phyloP scores from a whole-genome alignment of 37 sponge, comb jelly and placozoan species.

The Theonella swinhoei region DNA sequence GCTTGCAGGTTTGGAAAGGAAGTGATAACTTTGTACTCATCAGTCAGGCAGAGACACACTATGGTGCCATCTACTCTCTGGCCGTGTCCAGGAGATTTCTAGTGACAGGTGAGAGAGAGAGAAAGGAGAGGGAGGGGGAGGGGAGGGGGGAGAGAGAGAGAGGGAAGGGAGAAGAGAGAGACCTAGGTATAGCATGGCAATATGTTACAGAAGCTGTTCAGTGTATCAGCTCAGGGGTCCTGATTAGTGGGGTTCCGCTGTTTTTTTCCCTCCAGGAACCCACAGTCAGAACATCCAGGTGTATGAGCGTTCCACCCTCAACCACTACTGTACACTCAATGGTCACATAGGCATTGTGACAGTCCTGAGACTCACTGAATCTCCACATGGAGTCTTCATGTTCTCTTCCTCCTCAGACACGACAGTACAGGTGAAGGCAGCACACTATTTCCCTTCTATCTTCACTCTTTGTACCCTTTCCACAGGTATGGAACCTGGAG shows the following conservation, averaged over 20 bases:
- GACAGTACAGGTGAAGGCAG: slow-evolving; percentile 82
- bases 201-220: no score
- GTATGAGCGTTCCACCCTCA: slow-evolving; percentile 68
- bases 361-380: slow-evolving; percentile 67
- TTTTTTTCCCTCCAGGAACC: slow-evolving; percentile 59
- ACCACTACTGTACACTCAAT: slow-evolving; percentile 74
- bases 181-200: no score
- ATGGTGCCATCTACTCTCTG: slow-evolving; percentile 90
- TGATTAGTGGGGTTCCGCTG: no score
- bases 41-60: slow-evolving; percentile 54
- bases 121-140: no score
- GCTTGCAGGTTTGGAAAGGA: slow-evolving; percentile 84
- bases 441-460: not conserved
- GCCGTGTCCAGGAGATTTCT: slow-evolving; percentile 81
- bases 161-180: no score
- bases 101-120: slow-evolving; percentile 62
- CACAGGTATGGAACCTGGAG: slow-evolving; percentile 92
- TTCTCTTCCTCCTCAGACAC: slow-evolving; percentile 89
- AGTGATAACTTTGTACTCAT: slow-evolving; percentile 65
- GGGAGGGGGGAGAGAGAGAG: no score
- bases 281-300: slow-evolving; percentile 94
- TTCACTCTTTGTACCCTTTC: not conserved
- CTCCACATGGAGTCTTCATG: slow-evolving; percentile 72
- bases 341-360: slow-evolving; percentile 94
- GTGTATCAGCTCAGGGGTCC: no score